Conservation (phyloP, 2,888 invertebrate genomes). For the Crocallis elinguaria region DNA sequence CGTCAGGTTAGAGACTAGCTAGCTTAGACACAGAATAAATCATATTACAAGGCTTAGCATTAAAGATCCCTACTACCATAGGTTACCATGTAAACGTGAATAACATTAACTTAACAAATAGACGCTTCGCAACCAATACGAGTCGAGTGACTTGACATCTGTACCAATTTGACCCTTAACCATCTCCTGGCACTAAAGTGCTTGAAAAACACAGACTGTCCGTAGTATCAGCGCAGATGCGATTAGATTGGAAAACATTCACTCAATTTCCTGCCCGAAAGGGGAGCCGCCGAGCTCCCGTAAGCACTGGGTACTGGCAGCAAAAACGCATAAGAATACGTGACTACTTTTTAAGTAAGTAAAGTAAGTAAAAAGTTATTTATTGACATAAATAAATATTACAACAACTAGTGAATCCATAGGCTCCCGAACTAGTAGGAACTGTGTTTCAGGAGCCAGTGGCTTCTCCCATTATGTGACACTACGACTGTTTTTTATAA, state of each 20-base stretch:
- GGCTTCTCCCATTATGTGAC: too few relatives aligned
- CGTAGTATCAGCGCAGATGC: slow-evolving; percentile 76
- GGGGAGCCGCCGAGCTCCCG: slow-evolving; percentile 57
- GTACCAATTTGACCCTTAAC: slow-evolving; percentile 15
- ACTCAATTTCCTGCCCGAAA: slow-evolving; percentile 81
- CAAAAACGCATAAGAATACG: slow-evolving; percentile 32
- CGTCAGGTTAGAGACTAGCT: too few relatives aligned
- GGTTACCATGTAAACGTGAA: too few relatives aligned
- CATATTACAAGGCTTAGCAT: too few relatives aligned
- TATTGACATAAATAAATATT: too few relatives aligned
- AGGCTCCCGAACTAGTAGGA: too few relatives aligned
- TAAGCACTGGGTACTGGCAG: slow-evolving; percentile 47
- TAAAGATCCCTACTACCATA: too few relatives aligned
- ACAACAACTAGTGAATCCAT: too few relatives aligned
- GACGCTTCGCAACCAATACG: not conserved
- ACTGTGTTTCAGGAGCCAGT: too few relatives aligned
- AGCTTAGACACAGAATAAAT: too few relatives aligned
- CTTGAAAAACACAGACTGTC: slow-evolving; percentile 53
- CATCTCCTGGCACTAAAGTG: slow-evolving; percentile 26
- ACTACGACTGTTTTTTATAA: not conserved
- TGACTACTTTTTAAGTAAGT: not conserved
- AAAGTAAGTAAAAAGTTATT: too few relatives aligned
- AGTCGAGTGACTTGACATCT: slow-evolving; percentile 7
- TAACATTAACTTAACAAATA: not conserved
- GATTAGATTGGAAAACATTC: slow-evolving; percentile 84